Conservation (phyloP, 2,888 invertebrate species). For the Eristalis arbustorum region DNA sequence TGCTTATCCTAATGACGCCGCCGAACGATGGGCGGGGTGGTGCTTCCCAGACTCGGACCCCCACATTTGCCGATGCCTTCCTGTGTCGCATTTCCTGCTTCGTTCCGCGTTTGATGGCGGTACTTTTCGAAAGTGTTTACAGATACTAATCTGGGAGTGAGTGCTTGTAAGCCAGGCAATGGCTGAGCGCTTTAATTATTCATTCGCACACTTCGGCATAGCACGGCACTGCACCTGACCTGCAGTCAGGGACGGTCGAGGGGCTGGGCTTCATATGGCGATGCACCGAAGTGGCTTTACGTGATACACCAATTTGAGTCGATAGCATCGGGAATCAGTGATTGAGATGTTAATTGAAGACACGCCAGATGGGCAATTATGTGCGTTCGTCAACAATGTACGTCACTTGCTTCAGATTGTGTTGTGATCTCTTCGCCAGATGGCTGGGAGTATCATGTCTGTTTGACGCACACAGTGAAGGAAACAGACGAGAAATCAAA, state of each 20-base stretch:
- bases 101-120: background rate
- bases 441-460: background rate
- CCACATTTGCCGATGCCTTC: constrained; percentile 36
- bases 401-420: background rate
- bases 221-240: background rate
- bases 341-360: background rate
- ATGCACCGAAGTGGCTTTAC: background rate
- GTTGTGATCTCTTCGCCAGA: background rate
- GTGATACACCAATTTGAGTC: background rate
- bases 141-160: constrained; percentile 49
- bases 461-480: background rate
- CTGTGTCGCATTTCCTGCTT: constrained; percentile 46
- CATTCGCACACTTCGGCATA: constrained; percentile 32
- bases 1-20: constrained; percentile 35
- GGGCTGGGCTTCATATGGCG: background rate
- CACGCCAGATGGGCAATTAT: background rate
- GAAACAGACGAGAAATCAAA: background rate
- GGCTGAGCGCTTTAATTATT: constrained; percentile 41
- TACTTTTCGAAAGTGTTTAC: constrained; percentile 47
- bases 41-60: constrained; percentile 6
- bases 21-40: constrained; percentile 22
- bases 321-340: background rate
- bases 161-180: constrained; percentile 44
- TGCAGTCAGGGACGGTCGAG: background rate
- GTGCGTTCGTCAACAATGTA: background rate